phyloP scores from a whole-genome alignment of 2,113 vertebrate genomes.

The Oreochromis spilurus region DNA sequence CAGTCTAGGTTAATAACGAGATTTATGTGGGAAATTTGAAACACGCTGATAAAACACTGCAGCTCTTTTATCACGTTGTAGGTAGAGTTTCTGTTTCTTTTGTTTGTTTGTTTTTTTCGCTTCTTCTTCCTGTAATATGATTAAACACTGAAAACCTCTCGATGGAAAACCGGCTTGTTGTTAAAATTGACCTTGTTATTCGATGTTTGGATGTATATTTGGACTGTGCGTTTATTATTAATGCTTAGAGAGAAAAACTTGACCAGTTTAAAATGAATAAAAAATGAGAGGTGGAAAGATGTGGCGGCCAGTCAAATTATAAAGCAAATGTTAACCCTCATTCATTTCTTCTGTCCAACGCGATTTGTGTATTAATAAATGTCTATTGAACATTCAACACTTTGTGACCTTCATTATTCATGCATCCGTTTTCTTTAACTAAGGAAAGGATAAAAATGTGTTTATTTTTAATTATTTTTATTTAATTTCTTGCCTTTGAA shows the following conservation, averaged over 20 bases:
- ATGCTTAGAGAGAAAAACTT: not conserved
- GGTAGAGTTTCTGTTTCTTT: not conserved
- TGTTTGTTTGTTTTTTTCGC: not conserved
- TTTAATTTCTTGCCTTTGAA: not conserved
- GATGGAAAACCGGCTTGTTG: not conserved
- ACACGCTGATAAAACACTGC: not conserved
- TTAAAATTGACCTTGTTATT: not conserved
- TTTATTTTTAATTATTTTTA: not conserved
- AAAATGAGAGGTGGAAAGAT: not conserved
- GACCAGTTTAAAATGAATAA: not conserved
- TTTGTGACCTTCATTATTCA: slow-evolving; percentile 15
- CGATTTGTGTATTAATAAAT: slow-evolving; percentile 7
- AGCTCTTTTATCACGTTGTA: not conserved
- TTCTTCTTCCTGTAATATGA: not conserved
- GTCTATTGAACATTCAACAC: not conserved
- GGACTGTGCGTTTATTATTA: not conserved
- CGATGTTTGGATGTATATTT: not conserved
- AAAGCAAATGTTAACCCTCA: not conserved
- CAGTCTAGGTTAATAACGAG: slow-evolving; percentile 14
- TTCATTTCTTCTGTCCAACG: not conserved
- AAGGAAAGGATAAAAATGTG: not conserved
- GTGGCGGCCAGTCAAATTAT: not conserved
- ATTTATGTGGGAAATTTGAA: slow-evolving; percentile 40
- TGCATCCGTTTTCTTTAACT: not conserved
- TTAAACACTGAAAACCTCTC: not conserved